These are phyloP conservation scores for Pungitius pungitius DNA, from an alignment of 2,113 vertebrate genomes.

Conservation along the genomic window DNA sequence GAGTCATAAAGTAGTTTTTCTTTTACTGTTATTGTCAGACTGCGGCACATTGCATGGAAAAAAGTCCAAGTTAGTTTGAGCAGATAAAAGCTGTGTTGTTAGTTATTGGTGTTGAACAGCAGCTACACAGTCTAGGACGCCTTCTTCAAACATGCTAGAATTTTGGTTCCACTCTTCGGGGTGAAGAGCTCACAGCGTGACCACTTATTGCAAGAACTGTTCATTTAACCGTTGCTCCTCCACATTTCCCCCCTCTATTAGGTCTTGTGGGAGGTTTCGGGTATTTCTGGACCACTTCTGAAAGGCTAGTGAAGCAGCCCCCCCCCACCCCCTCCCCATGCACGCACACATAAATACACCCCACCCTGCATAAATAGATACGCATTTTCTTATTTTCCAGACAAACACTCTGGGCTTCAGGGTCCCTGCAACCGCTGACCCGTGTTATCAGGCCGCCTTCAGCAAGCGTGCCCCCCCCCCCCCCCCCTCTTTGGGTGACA, in stretches of 20 bases:
- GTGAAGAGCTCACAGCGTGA: constrained; percentile 21
- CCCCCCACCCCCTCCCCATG: constrained; percentile 3
- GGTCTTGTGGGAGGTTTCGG: constrained; percentile 63
- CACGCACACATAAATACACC: constrained; percentile 20
- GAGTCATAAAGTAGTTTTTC: not conserved
- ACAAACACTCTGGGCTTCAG: constrained; percentile 58
- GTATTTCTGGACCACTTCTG: constrained; percentile 58
- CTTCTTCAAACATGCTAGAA: constrained; percentile 14
- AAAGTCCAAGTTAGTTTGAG: too few relatives aligned
- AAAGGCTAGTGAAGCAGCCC: constrained; percentile 40
- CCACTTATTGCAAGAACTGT: constrained; percentile 54
- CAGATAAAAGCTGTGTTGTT: constrained; percentile 6
- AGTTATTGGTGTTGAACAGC: not conserved
- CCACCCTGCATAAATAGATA: constrained; percentile 54
- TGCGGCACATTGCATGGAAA: not conserved
- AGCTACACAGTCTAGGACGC: not conserved
- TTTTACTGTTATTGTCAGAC: constrained; percentile 5
- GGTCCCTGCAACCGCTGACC: constrained; percentile 64
- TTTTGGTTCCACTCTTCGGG: constrained; percentile 20
- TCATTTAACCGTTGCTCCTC: constrained; percentile 74
- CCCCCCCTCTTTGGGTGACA: constrained; percentile 41
- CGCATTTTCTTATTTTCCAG: constrained; percentile 64
- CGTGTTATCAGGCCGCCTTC: constrained; percentile 73
- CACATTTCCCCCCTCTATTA: constrained; percentile 50
- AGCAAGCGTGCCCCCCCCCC: constrained; percentile 56